Evolutionary conservation across 2,888 invertebrate genomes (phyloP), one percentile per base, ranked within the genome.

Genomic region (Branchellion lobata): DNA sequence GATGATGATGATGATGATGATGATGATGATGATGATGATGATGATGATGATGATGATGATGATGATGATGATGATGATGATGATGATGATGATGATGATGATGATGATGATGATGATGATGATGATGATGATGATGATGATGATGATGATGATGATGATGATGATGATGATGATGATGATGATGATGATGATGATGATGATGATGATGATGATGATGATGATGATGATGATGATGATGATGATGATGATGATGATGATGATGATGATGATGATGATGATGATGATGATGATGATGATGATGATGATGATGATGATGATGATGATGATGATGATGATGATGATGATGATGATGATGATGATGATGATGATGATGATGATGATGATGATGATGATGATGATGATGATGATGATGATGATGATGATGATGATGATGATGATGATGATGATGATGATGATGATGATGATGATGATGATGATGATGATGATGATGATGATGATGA

Each of bases 11-110:
- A 68, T 65, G 77, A 68, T 57, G 40, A 40, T 40, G 68, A 77
- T 34, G 77, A 77, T 34, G 77, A 77, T 33, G 61, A 77, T 65
- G 68, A 77, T 34, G 77, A 68, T 65, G 77, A 68, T 57, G 40
- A 40, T 40, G 68, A 77, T 34, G 77, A 77, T 34, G 77, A 77
- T 33, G 61, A 77, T 65, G 68, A 77, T 34, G 77, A 68, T 65
- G 77, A 68, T 57, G 40, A 40, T 40, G 68, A 77, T 34, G 77
- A 77, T 34, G 77, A 77, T 33, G 61, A 77, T 65, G 68, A 77
- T 34, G 77, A 68, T 65, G 77, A 68, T 57, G 40, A 40, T 40
- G 68, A 77, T 34, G 77, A 77, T 34, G 77, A 77, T 33, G 61
- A 77, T 65, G 68, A 77, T 34, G 77, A 68, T 65, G 77, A 68